Percentiles rank a stretch among this genome's conserved stretches.
These are phyloP conservation scores for Gnathonemus longibarbis DNA, from an alignment of 2,113 vertebrate species.

Conservation along the genomic window DNA sequence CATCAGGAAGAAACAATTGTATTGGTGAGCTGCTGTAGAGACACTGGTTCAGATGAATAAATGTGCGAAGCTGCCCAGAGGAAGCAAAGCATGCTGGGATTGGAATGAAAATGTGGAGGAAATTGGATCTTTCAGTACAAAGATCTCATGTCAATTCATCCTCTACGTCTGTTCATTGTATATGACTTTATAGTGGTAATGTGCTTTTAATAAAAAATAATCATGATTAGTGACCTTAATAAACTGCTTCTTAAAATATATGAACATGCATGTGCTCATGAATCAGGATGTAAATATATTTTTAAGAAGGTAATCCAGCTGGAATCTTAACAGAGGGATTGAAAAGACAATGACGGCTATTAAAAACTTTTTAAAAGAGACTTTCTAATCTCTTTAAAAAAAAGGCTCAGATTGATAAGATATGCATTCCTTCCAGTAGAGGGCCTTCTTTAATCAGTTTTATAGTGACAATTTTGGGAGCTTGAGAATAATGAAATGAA, in stretches of 20 bases:
- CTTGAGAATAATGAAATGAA: constrained; percentile 10
- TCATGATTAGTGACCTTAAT: constrained; percentile 24
- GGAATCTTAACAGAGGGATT: neutral
- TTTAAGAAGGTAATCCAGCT: neutral
- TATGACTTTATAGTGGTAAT: constrained; percentile 29
- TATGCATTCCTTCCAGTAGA: constrained; percentile 42
- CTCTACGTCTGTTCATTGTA: constrained; percentile 9
- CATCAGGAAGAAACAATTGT: neutral
- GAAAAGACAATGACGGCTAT: neutral
- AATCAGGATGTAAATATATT: neutral
- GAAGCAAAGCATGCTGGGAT: neutral
- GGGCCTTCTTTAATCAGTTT: constrained; percentile 48
- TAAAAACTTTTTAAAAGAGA: neutral
- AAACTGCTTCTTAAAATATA: constrained; percentile 24
- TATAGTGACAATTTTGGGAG: constrained; percentile 20
- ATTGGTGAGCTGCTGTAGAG: neutral
- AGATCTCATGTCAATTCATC: neutral
- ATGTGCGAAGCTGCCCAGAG: neutral
- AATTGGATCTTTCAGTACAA: neutral
- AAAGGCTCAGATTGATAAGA: neutral
- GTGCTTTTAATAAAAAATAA: constrained; percentile 36
- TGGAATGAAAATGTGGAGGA: constrained; percentile 5
- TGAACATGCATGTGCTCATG: neutral
- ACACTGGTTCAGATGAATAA: neutral
- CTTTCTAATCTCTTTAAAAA: neutral